Base-by-base conservation (phyloP, 1,140 invertebrate genomes). In the Vanessa atalanta region DNA sequence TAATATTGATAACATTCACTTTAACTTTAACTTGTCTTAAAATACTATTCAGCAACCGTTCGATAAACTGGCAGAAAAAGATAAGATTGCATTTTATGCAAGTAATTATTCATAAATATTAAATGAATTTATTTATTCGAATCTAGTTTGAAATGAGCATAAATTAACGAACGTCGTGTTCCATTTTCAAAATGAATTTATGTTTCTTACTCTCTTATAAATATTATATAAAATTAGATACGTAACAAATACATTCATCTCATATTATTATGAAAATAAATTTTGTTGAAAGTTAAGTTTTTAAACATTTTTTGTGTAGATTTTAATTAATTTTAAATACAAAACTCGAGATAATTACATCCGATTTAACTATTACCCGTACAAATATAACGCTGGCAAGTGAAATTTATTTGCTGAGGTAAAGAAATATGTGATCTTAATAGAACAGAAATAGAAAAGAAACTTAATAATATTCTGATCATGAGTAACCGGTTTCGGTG, bases 401-500 rank as follows among this genome's bases (percentile, higher is more conserved):
- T 43, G 6, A 43, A 43, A 43, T 43, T 43, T 50, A 26, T 20
- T 26, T 66, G 12, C 23, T 37, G n/a, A 11, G 7, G 37, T 43
- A 55, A 65, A 65, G 63, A 72, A 60, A 60, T 72, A 72, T 71
- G 65, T 61, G 55, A 61, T 37, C 66, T 67, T 61, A 70, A 74
- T 47, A 55, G 23, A 14, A 68, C 47, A 53, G 50, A 65, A 64
- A 67, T 65, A 70, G 61, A 70, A 74, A 65, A 69, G 72, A 74
- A 74, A 74, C 66, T 51, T 74, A 69, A 69, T 74, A 47, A n/a
- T 64, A 74, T 74, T 74, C 72, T 48, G 61, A 65, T 69, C 72
- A 70, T 57, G 66, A 70, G 47, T 68, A 65, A 69, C 20, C 12
- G 55, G 67, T 55, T 74, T 70, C 48, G 60, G 66, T 74, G 66